Evolutionary conservation across 1,140 invertebrate genomes (phyloP), one percentile per base, ranked within the genome.

Genomic region (Nasonia vitripennis): DNA sequence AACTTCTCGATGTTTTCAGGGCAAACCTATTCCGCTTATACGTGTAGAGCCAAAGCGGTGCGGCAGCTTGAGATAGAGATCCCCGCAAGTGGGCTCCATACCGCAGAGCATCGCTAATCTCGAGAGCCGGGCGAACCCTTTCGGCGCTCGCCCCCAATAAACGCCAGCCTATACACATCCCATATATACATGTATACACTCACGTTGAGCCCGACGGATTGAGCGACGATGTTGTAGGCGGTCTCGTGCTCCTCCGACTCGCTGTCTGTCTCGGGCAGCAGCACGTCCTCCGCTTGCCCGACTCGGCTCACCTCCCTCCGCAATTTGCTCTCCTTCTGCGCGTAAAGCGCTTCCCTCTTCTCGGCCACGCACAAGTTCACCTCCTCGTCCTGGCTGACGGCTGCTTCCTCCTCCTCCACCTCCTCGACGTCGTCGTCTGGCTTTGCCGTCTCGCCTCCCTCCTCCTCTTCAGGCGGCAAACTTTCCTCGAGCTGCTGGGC

Each of bases 191-290:
- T 45, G 10, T 45, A 70, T 70, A 70, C 14, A 95, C 96, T 96
- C 93, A 97, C 96, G 92, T 97, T 97, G 93, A 95, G 95, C 41
- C 95, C 96, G 81, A 96, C 93, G 11, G 95, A 94, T 86, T 94
- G 94, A 4, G 93, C 91, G 87, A 95, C 94, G 77, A 95, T 93
- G 75, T 95, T 89, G 3, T 85, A 87, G 27, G 88, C 88, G 14
- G 88, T 89, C 79, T 92, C 95, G 51, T 94, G 91, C 87, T 95
- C 95, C 78, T 95, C 94, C 84, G 94, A 94, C 82, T 95, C 94
- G 20, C 94, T 94, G 9, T 93, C 91, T 17, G 73, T 82, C 41
- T 79, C 77, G 23, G 71, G 27, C 20, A 14, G n/a, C 41, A 34
- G 12, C 14, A 73, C 70, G 4, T 45, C 14, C 20, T 41, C 45